These are phyloP conservation scores for Orchestes rusci DNA, from an alignment of 2,888 invertebrate species.

Conservation along the genomic window DNA sequence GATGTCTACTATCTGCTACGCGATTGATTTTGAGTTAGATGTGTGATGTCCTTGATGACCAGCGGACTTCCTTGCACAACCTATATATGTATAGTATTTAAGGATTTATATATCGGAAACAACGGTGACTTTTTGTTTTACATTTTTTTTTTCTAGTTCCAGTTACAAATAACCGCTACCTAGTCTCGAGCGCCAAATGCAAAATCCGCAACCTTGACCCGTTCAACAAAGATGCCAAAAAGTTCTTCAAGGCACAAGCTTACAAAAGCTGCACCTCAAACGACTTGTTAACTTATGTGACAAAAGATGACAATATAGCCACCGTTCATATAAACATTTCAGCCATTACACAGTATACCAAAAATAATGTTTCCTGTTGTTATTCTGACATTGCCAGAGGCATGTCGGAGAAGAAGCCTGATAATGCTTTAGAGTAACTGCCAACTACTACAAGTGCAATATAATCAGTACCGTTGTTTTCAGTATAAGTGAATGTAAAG, in stretches of 20 bases:
- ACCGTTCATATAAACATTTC: constrained; percentile 36
- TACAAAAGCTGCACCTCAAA: constrained; percentile 48
- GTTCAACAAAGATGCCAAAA: constrained; percentile 49
- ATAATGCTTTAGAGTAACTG: constrained; percentile 33
- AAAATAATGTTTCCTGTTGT: constrained; percentile 32
- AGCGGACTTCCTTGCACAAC: too few species aligned
- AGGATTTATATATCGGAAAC: too few species aligned
- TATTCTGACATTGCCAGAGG: constrained; percentile 34
- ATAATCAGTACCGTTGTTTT: background rate
- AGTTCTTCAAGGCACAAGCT: constrained; percentile 47
- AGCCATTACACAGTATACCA: constrained; percentile 34
- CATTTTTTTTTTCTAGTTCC: too few species aligned
- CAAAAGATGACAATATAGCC: constrained; percentile 35
- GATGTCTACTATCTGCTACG: too few species aligned
- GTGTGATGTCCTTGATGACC: too few species aligned
- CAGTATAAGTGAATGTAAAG: constrained; percentile 43
- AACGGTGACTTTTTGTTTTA: too few species aligned
- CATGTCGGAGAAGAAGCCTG: constrained; percentile 28
- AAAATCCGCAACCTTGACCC: constrained; percentile 56
- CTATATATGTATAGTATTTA: too few species aligned
- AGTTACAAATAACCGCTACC: constrained; percentile 39
- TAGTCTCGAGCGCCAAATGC: constrained; percentile 55
- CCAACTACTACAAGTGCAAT: background rate
- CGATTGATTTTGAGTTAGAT: too few species aligned
- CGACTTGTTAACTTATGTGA: constrained; percentile 38